A percentile compares a stretch with the other conserved stretches of the same genome.
phyloP scores from a whole-genome alignment of 1,140 invertebrate species.

The Neodiprion fabricii region DNA sequence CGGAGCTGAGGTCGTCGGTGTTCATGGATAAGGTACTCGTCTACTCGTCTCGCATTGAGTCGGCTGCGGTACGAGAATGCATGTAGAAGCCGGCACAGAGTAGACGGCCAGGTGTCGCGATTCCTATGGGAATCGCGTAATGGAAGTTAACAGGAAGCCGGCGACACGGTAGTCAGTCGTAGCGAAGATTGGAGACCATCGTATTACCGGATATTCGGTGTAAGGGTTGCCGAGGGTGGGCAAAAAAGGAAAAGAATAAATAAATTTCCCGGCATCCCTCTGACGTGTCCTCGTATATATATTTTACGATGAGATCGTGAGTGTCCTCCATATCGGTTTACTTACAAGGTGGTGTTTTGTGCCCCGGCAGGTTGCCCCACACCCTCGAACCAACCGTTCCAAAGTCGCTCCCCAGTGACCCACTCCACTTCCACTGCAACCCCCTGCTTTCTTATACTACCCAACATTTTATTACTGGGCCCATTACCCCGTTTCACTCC shows the following conservation, averaged over 20 bases:
- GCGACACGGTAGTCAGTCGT: too few species aligned
- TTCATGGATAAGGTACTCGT: too few species aligned
- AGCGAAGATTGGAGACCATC: background rate
- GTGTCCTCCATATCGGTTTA: slow-evolving; percentile 46
- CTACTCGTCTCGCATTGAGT: too few species aligned
- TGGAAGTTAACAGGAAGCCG: too few species aligned
- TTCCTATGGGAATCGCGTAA: too few species aligned
- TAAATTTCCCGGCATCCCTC: background rate
- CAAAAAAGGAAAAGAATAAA: background rate
- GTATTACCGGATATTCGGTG: too few species aligned
- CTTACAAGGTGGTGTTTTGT: slow-evolving; percentile 33
- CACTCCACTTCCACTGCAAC: slow-evolving; percentile 23
- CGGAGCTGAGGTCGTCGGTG: too few species aligned
- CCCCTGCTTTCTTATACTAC: slow-evolving; percentile 6
- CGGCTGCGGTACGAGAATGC: too few species aligned
- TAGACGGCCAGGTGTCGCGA: too few species aligned
- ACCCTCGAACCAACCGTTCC: background rate
- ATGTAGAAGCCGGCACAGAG: too few species aligned
- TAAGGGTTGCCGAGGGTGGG: too few species aligned
- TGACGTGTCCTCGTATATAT: slow-evolving; percentile 14
- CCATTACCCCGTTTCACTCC: slow-evolving; percentile 37
- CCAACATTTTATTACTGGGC: slow-evolving; percentile 43
- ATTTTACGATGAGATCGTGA: slow-evolving; percentile 52
- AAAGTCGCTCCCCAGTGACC: slow-evolving; percentile 32
- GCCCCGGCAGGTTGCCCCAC: slow-evolving; percentile 6